Percentiles rank a stretch among this genome's conserved stretches.
Evolutionary conservation across 2,888 invertebrate genomes (phyloP).

Genomic region (Gryllus longicercus): DNA sequence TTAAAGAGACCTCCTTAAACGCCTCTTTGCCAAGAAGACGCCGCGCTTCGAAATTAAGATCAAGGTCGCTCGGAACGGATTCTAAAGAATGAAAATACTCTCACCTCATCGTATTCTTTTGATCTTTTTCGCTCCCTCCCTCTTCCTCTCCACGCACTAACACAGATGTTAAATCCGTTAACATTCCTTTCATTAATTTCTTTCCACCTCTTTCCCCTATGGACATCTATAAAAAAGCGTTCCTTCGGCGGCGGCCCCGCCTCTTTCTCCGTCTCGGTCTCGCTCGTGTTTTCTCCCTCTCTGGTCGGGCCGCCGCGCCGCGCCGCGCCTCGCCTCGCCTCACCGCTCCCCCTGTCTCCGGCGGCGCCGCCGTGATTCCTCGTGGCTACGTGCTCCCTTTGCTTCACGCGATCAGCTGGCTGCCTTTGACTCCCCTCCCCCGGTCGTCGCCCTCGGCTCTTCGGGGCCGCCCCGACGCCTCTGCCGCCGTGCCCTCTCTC

Average conservation of each 20-base stretch:
- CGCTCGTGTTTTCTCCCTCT: too few species aligned
- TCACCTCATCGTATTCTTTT: background rate
- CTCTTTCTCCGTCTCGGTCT: background rate
- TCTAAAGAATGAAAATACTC: background rate
- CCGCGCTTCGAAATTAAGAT: background rate
- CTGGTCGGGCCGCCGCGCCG: background rate
- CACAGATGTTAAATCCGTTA: constrained; percentile 17
- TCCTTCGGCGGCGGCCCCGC: background rate
- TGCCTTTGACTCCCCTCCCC: background rate
- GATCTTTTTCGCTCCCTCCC: constrained; percentile 17
- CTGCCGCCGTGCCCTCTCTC: background rate
- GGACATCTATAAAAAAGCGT: constrained; percentile 3
- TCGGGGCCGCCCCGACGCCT: background rate
- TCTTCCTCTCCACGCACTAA: background rate
- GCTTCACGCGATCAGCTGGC: background rate
- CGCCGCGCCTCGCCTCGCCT: too few species aligned
- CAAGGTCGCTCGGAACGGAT: background rate
- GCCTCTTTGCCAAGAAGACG: background rate
- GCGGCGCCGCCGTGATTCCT: background rate
- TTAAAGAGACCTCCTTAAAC: background rate
- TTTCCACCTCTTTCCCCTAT: background rate
- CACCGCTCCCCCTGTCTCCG: background rate
- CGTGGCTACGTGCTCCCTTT: constrained; percentile 17
- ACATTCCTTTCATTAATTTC: constrained; percentile 8
- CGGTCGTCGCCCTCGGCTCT: background rate